Evolutionary conservation across 2,888 invertebrate species (phyloP).

Genomic region (Horisme vitalbata): DNA sequence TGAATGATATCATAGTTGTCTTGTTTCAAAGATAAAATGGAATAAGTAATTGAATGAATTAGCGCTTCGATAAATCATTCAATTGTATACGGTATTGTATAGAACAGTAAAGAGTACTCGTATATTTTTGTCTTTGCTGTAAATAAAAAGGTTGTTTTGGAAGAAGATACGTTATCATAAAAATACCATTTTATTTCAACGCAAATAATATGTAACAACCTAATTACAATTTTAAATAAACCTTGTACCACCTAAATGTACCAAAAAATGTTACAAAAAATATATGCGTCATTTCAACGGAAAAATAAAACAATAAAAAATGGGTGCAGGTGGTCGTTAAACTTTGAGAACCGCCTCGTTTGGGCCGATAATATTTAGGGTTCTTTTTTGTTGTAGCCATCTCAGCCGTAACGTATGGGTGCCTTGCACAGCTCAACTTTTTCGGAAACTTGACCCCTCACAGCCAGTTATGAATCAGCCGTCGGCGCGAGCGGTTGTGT

Average conservation of each 20-base stretch:
- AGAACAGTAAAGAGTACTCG: too few species aligned
- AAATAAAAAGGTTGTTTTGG: background rate
- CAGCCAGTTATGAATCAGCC: constrained; percentile 74
- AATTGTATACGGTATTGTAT: background rate
- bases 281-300: constrained; percentile 19
- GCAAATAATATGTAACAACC: too few species aligned
- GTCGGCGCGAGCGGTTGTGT: constrained; percentile 73
- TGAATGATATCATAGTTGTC: constrained; percentile 37
- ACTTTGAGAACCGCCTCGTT: constrained; percentile 65
- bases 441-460: constrained; percentile 71
- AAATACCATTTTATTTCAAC: too few species aligned
- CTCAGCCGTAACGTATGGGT: constrained; percentile 79
- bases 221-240: too few species aligned
- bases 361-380: constrained; percentile 73
- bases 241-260: background rate
- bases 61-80: background rate
- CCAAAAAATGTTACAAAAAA: constrained; percentile 12
- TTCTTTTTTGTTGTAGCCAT: constrained; percentile 80
- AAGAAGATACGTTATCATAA: too few species aligned
- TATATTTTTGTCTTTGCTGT: background rate
- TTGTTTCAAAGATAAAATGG: constrained; percentile 17
- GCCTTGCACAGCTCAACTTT: constrained; percentile 67
- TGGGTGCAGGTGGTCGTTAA: constrained; percentile 33
- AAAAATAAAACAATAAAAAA: constrained; percentile 35
- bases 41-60: constrained; percentile 1